Percentiles rank a stretch among this genome's conserved stretches.
These are phyloP conservation scores for Megastigmus dorsalis DNA, from an alignment of 2,888 invertebrate species.

Conservation along the genomic window DNA sequence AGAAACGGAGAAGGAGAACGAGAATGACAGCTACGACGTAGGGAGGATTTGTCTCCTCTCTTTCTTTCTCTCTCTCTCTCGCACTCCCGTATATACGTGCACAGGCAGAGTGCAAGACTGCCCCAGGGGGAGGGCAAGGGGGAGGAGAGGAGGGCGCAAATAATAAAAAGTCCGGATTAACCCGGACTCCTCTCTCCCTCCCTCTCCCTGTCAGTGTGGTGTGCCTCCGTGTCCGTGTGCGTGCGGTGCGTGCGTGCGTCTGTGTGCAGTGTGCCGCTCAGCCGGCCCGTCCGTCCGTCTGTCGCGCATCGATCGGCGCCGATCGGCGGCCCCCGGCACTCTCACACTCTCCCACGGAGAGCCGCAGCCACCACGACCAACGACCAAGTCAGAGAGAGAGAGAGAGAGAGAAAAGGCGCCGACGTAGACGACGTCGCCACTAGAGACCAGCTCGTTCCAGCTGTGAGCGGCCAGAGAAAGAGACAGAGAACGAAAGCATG, in stretches of 20 bases:
- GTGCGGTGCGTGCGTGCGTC: too few species aligned
- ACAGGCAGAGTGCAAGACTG: too few species aligned
- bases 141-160: not conserved
- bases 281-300: not conserved
- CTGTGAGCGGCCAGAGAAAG: too few species aligned
- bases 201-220: too few species aligned
- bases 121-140: too few species aligned
- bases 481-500: too few species aligned
- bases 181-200: too few species aligned
- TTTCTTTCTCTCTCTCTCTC: not conserved
- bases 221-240: too few species aligned
- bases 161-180: constrained; percentile 28
- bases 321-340: constrained; percentile 37
- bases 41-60: constrained; percentile 4
- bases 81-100: not conserved
- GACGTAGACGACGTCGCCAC: not conserved
- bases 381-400: too few species aligned
- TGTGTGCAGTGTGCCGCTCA: too few species aligned
- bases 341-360: not conserved
- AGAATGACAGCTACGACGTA: constrained; percentile 32
- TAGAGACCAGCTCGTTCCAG: too few species aligned
- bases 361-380: not conserved
- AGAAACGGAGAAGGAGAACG: constrained; percentile 3
- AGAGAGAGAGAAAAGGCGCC: too few species aligned
- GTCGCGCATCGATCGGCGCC: constrained; percentile 49